phyloP scores from a whole-genome alignment of 2,113 vertebrate species.

The Todiramphus chloris region DNA sequence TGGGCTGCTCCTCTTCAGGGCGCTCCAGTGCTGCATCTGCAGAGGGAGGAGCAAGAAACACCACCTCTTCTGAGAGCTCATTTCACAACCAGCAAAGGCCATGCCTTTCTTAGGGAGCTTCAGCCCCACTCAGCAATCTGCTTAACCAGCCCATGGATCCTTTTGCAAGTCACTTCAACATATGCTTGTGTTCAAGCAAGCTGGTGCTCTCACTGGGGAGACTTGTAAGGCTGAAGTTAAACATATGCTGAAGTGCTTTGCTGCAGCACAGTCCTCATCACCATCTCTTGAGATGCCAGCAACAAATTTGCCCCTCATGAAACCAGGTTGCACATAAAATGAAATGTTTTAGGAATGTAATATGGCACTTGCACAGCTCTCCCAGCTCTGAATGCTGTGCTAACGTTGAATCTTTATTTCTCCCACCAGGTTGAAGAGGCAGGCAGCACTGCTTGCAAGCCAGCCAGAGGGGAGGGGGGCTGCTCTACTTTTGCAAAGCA shows the following conservation, averaged over 20 bases:
- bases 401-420: background rate
- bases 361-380: background rate
- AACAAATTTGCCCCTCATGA: background rate
- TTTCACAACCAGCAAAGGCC: background rate
- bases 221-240: background rate
- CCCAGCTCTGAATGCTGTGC: background rate
- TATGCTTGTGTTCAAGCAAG: background rate
- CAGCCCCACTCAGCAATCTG: background rate
- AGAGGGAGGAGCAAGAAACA: slow-evolving; percentile 9
- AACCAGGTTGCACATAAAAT: background rate
- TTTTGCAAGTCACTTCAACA: background rate
- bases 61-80: slow-evolving; percentile 15
- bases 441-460: background rate
- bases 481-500: background rate
- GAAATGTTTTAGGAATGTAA: background rate
- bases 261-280: background rate
- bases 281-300: background rate
- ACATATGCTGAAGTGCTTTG: background rate
- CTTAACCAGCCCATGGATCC: background rate
- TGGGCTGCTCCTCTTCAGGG: slow-evolving; percentile 44
- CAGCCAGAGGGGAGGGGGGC: background rate
- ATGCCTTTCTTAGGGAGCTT: background rate
- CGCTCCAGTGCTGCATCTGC: slow-evolving; percentile 65
- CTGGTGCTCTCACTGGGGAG: background rate
- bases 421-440: background rate